Base-by-base conservation (phyloP, 2,797 vertebrate species). In the Brotula barbata region DNA sequence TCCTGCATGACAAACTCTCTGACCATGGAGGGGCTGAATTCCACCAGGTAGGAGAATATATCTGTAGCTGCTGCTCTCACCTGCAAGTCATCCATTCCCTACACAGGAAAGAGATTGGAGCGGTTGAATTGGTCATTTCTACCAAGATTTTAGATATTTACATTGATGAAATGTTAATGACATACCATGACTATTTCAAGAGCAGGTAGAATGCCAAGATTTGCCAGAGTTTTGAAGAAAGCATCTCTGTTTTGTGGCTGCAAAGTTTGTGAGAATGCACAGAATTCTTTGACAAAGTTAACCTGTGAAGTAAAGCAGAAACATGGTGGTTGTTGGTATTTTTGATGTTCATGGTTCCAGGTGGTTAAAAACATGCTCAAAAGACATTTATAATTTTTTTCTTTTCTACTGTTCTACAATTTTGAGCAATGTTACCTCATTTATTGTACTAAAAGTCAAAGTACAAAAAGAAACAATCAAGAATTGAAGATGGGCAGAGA, bases 1-100 rank as follows among this genome's bases (percentile, higher is more conserved):
- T 99, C 97, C 85, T 99, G 97, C 96, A 99, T 98, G 73, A 99
- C 95, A 91, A 98, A 99, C 86, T 99, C 97, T 59, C 96, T 89
- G 68, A 99, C 97, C 97, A 99, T 98, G 60, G 97, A 99, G 75
- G 97, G 97, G 87, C 97, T 98, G 90, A 98, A 99, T 83, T 99
- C 97, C 90, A 99, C 97, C 84, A 99, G 92, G 90, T 99, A 99
- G 64, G 97, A 99, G 91, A 99, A 98, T 90, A 99, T 99, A 90
- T 99, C 97, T 65, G 95, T 99, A 71, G 97, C 97, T 80, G 97
- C 97, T 67, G 94, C 93, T 86, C 96, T 92, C 83, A 99, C 97
- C 89, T 97, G 97, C 77, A 97, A 86, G 89, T 99, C 97, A 75
- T 99, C 96, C 96, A 99, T 98, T 59, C 96, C 97, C 96, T 99